Evolutionary conservation across 2,797 vertebrate species (phyloP).

Genomic region (Synanceia verrucosa): DNA sequence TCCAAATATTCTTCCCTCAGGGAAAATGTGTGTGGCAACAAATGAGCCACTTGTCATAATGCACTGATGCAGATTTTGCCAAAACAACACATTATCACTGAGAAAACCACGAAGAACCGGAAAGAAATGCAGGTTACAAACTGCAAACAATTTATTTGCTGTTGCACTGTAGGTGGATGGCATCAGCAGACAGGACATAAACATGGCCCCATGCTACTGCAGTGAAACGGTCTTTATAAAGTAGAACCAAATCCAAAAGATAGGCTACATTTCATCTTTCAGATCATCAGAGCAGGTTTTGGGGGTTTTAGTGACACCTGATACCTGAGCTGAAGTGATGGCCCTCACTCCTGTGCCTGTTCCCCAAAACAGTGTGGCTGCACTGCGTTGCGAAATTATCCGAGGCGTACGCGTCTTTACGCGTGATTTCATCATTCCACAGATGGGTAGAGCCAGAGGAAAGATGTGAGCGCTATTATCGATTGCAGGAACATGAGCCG

Average conservation of each 20-base stretch:
- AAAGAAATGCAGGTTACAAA: not conserved
- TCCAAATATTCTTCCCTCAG: constrained; percentile 24
- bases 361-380: constrained; percentile 26
- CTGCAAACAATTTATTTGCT: not conserved
- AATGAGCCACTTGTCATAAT: constrained; percentile 45
- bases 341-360: not conserved
- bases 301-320: constrained; percentile 1
- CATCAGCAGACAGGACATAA: not conserved
- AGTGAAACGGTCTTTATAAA: not conserved
- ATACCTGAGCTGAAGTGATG: constrained; percentile 18
- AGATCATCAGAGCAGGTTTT: not conserved
- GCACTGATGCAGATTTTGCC: constrained; percentile 1
- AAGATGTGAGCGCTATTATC: constrained; percentile 72
- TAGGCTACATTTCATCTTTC: not conserved
- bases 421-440: constrained; percentile 69
- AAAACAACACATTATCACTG: not conserved
- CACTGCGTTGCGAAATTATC: constrained; percentile 47
- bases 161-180: not conserved
- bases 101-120: not conserved
- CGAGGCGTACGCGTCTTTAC: constrained; percentile 56
- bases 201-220: not conserved
- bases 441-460: constrained; percentile 64
- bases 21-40: constrained; percentile 46
- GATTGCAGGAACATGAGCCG: constrained; percentile 70
- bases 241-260: not conserved